Evolutionary conservation across 2,113 vertebrate genomes (phyloP), one percentile per base, ranked within the genome.

Genomic region (Athene cunicularia): DNA sequence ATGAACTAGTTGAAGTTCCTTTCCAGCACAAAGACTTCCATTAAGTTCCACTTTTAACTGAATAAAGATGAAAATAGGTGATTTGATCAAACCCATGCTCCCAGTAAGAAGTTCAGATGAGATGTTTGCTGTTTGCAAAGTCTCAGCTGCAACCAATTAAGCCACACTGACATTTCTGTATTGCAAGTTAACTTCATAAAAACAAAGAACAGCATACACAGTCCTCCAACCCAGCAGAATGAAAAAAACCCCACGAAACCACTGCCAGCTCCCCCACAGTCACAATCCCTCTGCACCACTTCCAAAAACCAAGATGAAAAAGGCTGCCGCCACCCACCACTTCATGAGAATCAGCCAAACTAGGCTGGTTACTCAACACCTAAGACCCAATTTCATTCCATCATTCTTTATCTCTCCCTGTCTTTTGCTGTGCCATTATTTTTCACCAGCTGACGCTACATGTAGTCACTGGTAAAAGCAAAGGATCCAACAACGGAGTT

Each of bases 131-230:
- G 68, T 56, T 95, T 89, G 80, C 62, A 76, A 50, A 87, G 84
- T 64, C 62, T 96, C 95, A 93, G 86, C 97, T 97, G 95, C 84
- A 97, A 91, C 58, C 74, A 96, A 90, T 97, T 95, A 97, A 76
- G 26, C 55, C 30, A 62, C 70, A 76, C 53, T 86, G 93, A 95
- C 95, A 94, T 95, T 95, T 93, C 80, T 94, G 71, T 66, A 94
- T 30, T 90, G 43, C 37, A 80, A 93, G 87, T 80, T 90, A 95
- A 93, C 81, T 96, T 94, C 71, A 70, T 27, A 90, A 88, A 94
- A 97, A 88, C 89, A 96, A 95, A 94, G 84, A 87, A 68, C 15
- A 94, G 55, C 77, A 89, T 58, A 91, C 80, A 86, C 50, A 94
- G 41, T 43, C 53, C 70, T 92, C 62, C 62, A 87, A 58, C 45